A percentile compares a stretch with the other conserved stretches of the same genome.
Evolutionary conservation across 2,113 vertebrate species (phyloP).

Genomic region (Silurus asotus): DNA sequence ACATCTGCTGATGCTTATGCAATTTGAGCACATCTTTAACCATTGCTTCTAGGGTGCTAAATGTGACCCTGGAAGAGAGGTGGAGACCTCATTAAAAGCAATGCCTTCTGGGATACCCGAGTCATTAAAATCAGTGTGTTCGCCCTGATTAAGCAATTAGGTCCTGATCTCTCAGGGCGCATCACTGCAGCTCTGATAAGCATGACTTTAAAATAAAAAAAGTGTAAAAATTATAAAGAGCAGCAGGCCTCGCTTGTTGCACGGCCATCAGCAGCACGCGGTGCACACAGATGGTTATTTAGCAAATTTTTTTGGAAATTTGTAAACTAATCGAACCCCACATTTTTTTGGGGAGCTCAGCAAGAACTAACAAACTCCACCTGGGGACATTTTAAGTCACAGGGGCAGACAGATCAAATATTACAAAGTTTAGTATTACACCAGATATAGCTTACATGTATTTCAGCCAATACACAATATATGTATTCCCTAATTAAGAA

Average conservation of each 20-base stretch:
- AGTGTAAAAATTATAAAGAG: constrained; percentile 8
- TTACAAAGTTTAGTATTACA: constrained; percentile 14
- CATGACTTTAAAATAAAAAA: constrained; percentile 39
- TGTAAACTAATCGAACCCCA: constrained; percentile 36
- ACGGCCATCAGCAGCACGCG: not conserved
- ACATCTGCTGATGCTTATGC: constrained; percentile 28
- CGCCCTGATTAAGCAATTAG: constrained; percentile 42
- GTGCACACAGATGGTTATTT: constrained; percentile 32
- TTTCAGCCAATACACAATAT: not conserved
- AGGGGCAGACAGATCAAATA: not conserved
- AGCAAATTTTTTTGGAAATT: constrained; percentile 38
- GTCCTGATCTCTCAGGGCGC: constrained; percentile 38
- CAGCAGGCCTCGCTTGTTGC: not conserved
- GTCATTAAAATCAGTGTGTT: constrained; percentile 41
- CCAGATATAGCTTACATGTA: not conserved
- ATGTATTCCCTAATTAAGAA: not conserved
- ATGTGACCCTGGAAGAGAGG: constrained; percentile 43
- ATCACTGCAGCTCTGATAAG: constrained; percentile 28
- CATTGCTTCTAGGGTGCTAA: constrained; percentile 22
- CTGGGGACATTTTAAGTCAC: constrained; percentile 13
- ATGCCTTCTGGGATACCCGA: constrained; percentile 47
- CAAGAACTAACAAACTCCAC: constrained; percentile 27
- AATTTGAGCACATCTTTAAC: constrained; percentile 22
- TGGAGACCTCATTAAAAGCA: constrained; percentile 49
- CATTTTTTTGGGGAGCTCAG: constrained; percentile 32